Percentiles rank a stretch among this genome's conserved stretches.
Conservation (phyloP, 2,113 vertebrate genomes). For the Onychostoma macrolepis region DNA sequence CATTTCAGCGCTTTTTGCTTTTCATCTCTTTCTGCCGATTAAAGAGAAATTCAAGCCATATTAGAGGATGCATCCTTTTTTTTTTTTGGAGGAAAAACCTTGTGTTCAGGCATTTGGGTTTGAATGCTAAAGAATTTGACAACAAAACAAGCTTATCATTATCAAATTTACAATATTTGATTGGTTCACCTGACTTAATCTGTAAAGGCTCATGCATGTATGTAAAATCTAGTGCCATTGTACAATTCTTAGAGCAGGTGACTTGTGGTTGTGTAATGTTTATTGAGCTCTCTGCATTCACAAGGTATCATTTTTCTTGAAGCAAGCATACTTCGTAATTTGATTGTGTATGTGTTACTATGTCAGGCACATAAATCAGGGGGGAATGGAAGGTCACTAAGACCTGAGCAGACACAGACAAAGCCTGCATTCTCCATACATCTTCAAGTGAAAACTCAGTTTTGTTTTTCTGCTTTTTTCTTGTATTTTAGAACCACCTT, state of each 20-base stretch:
- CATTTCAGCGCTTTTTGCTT: constrained; percentile 14
- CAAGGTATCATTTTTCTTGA: constrained; percentile 18
- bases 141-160: background rate
- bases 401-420: background rate
- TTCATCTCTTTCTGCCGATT: constrained; percentile 42
- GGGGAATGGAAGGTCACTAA: constrained; percentile 21
- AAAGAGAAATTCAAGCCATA: background rate
- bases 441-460: background rate
- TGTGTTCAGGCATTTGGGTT: background rate
- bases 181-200: background rate
- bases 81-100: background rate
- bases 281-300: background rate
- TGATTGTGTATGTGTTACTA: constrained; percentile 29
- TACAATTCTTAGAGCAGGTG: background rate
- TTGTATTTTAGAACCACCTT: constrained; percentile 46
- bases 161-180: no score
- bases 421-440: background rate
- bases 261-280: background rate
- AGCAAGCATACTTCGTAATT: constrained; percentile 4
- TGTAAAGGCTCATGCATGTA: background rate
- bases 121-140: background rate
- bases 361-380: background rate
- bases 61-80: background rate
- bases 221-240: background rate
- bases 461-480: constrained; percentile 21